phyloP scores from a whole-genome alignment of 1,140 invertebrate genomes.

The Eriocheir sinensis region DNA sequence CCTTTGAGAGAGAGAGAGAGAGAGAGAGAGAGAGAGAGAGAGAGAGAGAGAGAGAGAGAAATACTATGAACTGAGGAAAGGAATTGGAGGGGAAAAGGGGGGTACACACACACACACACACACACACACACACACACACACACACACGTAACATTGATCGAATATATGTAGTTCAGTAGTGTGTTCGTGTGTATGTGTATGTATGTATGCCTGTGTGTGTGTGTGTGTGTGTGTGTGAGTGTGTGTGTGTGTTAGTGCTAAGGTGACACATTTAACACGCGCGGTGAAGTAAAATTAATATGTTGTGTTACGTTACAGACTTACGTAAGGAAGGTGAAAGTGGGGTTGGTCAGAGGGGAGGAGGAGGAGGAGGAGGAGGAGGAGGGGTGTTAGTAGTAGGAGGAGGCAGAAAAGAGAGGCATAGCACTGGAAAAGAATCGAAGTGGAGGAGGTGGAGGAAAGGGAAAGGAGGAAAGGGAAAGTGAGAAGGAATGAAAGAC shows the following conservation, averaged over 20 bases:
- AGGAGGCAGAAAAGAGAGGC: not conserved
- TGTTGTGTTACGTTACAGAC: not conserved
- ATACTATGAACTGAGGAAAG: not conserved
- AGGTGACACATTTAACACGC: not conserved
- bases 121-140: slow-evolving; percentile 54
- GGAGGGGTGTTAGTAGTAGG: slow-evolving; percentile 9
- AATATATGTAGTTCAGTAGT: not conserved
- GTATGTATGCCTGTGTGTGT: not conserved
- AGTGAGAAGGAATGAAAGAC: not conserved
- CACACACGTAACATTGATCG: not conserved
- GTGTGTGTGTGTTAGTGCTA: not conserved
- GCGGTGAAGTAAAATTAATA: not conserved
- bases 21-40: slow-evolving; percentile 54
- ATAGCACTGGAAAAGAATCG: not conserved
- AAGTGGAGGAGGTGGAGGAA: not conserved
- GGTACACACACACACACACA: not conserved
- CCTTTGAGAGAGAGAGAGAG: slow-evolving; percentile 34
- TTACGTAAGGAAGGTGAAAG: not conserved
- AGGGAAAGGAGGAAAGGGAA: slow-evolving; percentile 1
- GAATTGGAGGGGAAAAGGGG: not conserved
- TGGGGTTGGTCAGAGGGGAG: not conserved
- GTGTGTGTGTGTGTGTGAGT: slow-evolving; percentile 39
- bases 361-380: not conserved
- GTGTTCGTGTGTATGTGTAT: not conserved
- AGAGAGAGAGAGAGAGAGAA: slow-evolving; percentile 36